Evolutionary conservation across 2,797 vertebrate genomes (phyloP).

Genomic region (Mormyrops attenuatus): DNA sequence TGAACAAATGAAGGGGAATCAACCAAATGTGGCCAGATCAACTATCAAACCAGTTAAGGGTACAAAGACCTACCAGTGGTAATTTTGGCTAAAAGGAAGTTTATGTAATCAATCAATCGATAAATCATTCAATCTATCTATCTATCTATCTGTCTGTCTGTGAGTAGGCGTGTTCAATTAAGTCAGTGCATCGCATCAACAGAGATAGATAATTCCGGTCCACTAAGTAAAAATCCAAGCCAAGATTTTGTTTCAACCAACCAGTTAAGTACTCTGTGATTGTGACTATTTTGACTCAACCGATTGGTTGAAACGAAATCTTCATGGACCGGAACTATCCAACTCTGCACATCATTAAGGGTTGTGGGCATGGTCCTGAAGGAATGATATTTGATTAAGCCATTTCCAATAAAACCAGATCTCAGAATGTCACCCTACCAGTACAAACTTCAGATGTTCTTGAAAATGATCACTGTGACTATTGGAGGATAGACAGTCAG

Average conservation of each 20-base stretch:
- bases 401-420: not conserved
- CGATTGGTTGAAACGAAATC: not conserved
- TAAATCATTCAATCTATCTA: not conserved
- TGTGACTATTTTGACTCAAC: not conserved
- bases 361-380: not conserved
- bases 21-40: conserved; percentile 48
- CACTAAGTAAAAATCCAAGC: not conserved
- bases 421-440: not conserved
- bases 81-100: not conserved
- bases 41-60: not conserved
- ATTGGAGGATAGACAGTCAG: not conserved
- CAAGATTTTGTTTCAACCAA: not conserved
- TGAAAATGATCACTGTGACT: not conserved
- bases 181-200: not conserved
- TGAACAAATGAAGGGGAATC: conserved; percentile 24
- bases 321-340: not conserved
- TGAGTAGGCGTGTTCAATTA: not conserved
- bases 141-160: not conserved
- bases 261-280: not conserved
- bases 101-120: not conserved
- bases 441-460: not conserved
- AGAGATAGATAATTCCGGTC: not conserved
- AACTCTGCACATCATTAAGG: not conserved
- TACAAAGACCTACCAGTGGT: not conserved
- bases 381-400: not conserved